Evolutionary conservation across 2,113 vertebrate genomes (phyloP).

Genomic region (Lathamus discolor): DNA sequence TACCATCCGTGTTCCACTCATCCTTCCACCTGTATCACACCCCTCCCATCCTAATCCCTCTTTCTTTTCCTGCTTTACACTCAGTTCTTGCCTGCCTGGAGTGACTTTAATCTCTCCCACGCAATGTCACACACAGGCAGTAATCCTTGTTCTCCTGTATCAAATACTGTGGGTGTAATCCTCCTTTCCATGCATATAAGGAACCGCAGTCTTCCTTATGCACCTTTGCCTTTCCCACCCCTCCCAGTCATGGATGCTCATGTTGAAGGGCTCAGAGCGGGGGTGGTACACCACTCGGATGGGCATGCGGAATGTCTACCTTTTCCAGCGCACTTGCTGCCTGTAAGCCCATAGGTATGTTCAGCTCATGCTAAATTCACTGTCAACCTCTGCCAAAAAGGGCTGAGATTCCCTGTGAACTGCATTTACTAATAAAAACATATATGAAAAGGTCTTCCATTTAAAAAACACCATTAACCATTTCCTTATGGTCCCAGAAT

Average conservation of each 20-base stretch:
- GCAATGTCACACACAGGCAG: not conserved
- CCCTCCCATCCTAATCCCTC: not conserved
- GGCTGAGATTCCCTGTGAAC: not conserved
- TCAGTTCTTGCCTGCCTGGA: not conserved
- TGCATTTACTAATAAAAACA: not conserved
- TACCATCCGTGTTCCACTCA: not conserved
- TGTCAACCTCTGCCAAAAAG: not conserved
- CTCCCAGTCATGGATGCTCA: not conserved
- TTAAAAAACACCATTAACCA: not conserved
- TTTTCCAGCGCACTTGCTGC: not conserved
- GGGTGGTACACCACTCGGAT: not conserved
- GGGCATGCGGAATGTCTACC: rapidly evolving
- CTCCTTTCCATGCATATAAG: not conserved
- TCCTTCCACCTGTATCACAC: not conserved
- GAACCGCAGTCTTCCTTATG: not conserved
- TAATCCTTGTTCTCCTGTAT: not conserved
- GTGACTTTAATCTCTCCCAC: constrained; percentile 25
- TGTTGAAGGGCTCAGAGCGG: not conserved
- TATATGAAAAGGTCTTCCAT: not conserved
- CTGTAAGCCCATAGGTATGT: not conserved
- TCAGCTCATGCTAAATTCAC: not conserved
- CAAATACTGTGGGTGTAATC: not conserved
- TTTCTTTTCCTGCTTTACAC: not conserved
- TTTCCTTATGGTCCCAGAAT: not conserved
- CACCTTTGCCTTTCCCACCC: not conserved